Conservation (phyloP, 2,797 vertebrate genomes). For the Sciurus vulgaris region DNA sequence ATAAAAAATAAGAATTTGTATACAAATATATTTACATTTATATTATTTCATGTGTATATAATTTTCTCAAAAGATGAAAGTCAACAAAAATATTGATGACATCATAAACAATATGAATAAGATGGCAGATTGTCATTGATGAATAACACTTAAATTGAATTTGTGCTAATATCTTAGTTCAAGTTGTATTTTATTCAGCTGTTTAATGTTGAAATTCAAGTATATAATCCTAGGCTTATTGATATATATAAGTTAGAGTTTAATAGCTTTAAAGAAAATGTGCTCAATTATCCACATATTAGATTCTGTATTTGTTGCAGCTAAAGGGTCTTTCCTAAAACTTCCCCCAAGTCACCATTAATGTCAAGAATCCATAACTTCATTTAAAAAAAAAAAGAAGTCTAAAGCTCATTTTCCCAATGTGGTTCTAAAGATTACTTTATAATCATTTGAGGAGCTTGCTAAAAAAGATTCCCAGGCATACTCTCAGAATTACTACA, state of each 20-base stretch:
- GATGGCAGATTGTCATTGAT: not conserved
- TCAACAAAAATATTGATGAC: not conserved
- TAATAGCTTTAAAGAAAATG: not conserved
- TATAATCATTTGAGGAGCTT: not conserved
- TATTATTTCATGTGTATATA: not conserved
- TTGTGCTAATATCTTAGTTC: not conserved
- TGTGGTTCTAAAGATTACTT: not conserved
- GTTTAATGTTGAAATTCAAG: not conserved
- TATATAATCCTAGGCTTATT: not conserved
- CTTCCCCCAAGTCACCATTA: not conserved
- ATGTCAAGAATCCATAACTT: not conserved
- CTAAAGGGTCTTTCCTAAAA: not conserved
- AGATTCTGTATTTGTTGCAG: not conserved
- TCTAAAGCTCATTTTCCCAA: not conserved
- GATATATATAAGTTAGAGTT: not conserved
- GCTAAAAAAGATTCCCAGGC: not conserved
- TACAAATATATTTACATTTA: not conserved
- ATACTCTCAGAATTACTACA: not conserved
- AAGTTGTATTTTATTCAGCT: not conserved
- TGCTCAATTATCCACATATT: not conserved
- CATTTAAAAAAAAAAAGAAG: not conserved
- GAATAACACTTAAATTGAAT: not conserved
- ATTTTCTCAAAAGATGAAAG: not conserved
- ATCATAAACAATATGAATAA: not conserved
- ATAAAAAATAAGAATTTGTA: conserved; percentile 26